Base-by-base conservation (phyloP, 2,888 invertebrate species). In the Octodonta nipae region DNA sequence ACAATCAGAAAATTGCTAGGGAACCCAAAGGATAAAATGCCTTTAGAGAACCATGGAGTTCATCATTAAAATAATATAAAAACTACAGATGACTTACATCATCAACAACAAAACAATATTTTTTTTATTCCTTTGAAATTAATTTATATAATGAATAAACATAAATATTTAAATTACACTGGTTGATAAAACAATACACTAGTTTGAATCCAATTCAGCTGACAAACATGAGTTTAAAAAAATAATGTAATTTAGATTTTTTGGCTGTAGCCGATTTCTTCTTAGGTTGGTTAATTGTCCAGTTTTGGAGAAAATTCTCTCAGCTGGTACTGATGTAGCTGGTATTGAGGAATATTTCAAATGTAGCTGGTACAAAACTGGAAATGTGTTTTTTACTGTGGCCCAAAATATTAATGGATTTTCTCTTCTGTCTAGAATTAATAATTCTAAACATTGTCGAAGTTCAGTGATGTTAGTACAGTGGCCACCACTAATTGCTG, bases 251-350 rank as follows among this genome's bases (percentile, higher is more conserved):
- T 41, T 30, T 24, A 45, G 37, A 30, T 41, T 43, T 36, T 44
- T 43, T 25, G 40, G 31, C 2, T 36, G 28, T 7, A 44, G 25
- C 12, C 43, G 11, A 31, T 44, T 47, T 36, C 44, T 29, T 25
- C 43, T 34, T 5, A 30, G 5, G 30, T 47, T 48, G 5, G 41
- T 46, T 5, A 48, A 14, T 22, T 43, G 44, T 5, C 42, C 47
- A 7, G 44, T 26, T 42, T 49, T 45, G 1, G 44, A n/a, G n/a
- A n/a, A n/a, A n/a, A n/a, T n/a, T n/a, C n/a, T n/a, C n/a, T n/a
- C n/a, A n/a, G n/a, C n/a, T 4, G 48, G 47, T 15, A 46, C 45
- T 13, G 46, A 48, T 10, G 46, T 50, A 3, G 33, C 41, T 5
- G 46, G 46, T 22, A 43, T 36, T 25, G 33, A 37, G n/a, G 35